These are phyloP conservation scores for Sisor rabdophorus DNA, from an alignment of 2,113 vertebrate genomes.

Conservation along the genomic window DNA sequence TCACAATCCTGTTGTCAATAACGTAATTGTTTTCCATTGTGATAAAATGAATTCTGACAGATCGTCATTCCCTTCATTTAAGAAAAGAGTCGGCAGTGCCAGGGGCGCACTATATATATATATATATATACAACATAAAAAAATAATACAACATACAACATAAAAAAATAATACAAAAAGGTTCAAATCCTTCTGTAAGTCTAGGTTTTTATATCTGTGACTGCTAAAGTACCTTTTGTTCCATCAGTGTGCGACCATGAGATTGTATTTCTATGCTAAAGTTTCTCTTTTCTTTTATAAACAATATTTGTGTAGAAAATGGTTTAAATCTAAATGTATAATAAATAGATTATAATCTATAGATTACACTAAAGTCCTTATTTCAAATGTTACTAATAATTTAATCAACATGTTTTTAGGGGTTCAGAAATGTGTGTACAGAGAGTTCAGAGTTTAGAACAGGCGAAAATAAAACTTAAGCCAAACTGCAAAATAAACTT, in stretches of 20 bases:
- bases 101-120: too few relatives aligned
- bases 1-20: too few relatives aligned
- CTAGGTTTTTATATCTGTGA: too few relatives aligned
- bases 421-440: background rate
- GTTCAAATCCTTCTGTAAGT: too few relatives aligned
- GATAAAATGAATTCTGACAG: conserved; percentile 32
- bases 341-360: background rate
- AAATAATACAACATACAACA: too few relatives aligned
- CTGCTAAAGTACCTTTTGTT: too few relatives aligned
- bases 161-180: too few relatives aligned
- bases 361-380: background rate
- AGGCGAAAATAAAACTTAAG: background rate
- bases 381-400: background rate
- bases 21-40: background rate
- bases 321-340: background rate
- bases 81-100: too few relatives aligned
- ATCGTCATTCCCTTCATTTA: background rate
- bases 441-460: background rate
- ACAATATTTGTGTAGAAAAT: background rate
- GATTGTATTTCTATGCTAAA: background rate
- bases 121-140: too few relatives aligned
- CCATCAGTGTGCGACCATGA: background rate
- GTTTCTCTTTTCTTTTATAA: background rate
- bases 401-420: background rate
- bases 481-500: background rate